A percentile compares a stretch with the other conserved stretches of the same genome.
These are phyloP conservation scores for Dipodomys stephensi DNA, from an alignment of 2,113 vertebrate species.

Conservation along the genomic window DNA sequence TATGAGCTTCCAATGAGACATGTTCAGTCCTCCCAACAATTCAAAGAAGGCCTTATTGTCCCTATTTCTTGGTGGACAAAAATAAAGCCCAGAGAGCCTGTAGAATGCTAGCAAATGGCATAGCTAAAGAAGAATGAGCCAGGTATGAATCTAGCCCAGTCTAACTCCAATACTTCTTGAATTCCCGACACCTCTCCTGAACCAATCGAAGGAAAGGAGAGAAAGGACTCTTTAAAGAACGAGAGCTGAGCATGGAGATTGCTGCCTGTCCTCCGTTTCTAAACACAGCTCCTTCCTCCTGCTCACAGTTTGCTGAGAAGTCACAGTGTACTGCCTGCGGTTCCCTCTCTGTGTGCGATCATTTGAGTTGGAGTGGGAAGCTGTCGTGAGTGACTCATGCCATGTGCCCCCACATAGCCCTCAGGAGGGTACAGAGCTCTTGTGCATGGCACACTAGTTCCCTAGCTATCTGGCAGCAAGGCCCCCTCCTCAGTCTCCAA, in stretches of 20 bases:
- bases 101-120: not conserved
- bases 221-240: not conserved
- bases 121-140: not conserved
- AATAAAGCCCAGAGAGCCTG: not conserved
- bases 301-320: constrained; percentile 2
- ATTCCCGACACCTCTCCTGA: not conserved
- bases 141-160: not conserved
- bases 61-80: not conserved
- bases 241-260: not conserved
- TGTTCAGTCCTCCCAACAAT: not conserved
- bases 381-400: constrained; percentile 45
- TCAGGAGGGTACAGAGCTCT: not conserved
- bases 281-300: not conserved
- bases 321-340: not conserved
- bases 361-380: constrained; percentile 41
- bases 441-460: not conserved
- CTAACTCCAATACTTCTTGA: not conserved
- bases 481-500: not conserved
- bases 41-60: constrained; percentile 21
- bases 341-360: not conserved
- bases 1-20: not conserved
- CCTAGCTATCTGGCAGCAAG: not conserved
- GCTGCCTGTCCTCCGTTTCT: not conserved
- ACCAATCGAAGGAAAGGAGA: not conserved
- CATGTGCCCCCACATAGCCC: constrained; percentile 32